Conservation (phyloP, 2,888 invertebrate genomes). For the Noctua janthina region DNA sequence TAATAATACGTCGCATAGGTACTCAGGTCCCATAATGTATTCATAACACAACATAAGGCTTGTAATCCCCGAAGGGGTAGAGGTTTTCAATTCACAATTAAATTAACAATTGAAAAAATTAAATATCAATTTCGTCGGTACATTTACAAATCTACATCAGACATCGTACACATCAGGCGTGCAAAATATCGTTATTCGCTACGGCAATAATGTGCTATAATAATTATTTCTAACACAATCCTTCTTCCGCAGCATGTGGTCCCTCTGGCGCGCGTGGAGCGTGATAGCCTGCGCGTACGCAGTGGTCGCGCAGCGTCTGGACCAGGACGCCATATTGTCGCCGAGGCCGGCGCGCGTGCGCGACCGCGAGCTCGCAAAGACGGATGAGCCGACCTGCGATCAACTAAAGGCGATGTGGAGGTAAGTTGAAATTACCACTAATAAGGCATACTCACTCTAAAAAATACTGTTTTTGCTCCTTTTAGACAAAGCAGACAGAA, state of each 20-base stretch:
- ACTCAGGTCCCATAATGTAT: too few species aligned
- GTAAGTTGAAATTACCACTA: constrained; percentile 73
- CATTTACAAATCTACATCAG: neutral
- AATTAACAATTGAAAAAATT: too few species aligned
- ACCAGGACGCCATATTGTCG: constrained; percentile 83
- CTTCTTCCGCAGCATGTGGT: constrained; percentile 82
- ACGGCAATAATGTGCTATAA: neutral
- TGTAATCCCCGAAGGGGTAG: too few species aligned
- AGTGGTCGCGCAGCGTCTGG: constrained; percentile 81
- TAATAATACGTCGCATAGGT: too few species aligned
- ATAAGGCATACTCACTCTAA: too few species aligned
- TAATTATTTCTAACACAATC: neutral
- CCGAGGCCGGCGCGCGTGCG: constrained; percentile 83
- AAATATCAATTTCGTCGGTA: neutral
- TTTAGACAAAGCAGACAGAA: neutral
- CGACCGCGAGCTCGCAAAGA: constrained; percentile 84
- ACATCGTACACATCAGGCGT: neutral
- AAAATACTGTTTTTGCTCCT: neutral
- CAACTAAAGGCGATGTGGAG: constrained; percentile 97
- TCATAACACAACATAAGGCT: too few species aligned
- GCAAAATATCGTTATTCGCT: neutral
- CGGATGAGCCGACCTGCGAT: constrained; percentile 95
- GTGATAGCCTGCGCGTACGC: constrained; percentile 79
- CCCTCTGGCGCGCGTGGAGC: constrained; percentile 80
- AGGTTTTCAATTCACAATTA: too few species aligned